These are phyloP conservation scores for Latrodectus elegans DNA, from an alignment of 2,888 invertebrate species.

Conservation along the genomic window DNA sequence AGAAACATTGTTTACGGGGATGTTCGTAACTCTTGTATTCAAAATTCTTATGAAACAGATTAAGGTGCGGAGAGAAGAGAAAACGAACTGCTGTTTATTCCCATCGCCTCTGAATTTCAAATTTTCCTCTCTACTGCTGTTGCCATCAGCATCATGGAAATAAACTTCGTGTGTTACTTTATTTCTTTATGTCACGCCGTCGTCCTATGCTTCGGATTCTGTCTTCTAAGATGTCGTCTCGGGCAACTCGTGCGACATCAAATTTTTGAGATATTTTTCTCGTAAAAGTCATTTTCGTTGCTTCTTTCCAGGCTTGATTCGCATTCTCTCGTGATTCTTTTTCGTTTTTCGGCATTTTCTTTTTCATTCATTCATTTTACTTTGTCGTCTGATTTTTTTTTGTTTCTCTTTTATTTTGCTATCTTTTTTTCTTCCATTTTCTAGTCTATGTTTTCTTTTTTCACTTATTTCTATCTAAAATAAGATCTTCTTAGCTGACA, in stretches of 20 bases:
- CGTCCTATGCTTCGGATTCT: neutral
- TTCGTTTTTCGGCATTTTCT: neutral
- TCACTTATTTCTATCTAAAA: too few relatives aligned
- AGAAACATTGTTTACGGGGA: neutral
- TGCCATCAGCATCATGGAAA: conserved; percentile 22
- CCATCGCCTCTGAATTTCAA: conserved; percentile 16
- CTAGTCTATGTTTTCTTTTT: too few relatives aligned
- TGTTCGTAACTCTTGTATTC: neutral
- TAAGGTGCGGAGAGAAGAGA: neutral
- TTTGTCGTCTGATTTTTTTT: too few relatives aligned
- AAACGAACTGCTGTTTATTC: conserved; percentile 10
- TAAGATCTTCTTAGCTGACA: too few relatives aligned
- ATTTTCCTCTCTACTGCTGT: conserved; percentile 14
- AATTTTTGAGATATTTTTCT: conserved; percentile 3
- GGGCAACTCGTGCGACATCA: conserved; percentile 1
- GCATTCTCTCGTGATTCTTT: conserved; percentile 1
- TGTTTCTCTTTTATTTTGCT: too few relatives aligned
- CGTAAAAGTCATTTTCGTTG: conserved; percentile 1
- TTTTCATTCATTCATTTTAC: too few relatives aligned
- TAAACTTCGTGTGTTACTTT: conserved; percentile 21
- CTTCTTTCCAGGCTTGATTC: neutral
- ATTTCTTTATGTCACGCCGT: neutral
- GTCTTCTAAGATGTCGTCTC: conserved; percentile 1
- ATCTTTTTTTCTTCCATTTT: too few relatives aligned
- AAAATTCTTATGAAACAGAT: conserved; percentile 4